Evolutionary conservation across 1,140 invertebrate species (phyloP), one percentile per base, ranked within the genome.

Genomic region (Pseudoatta argentina): DNA sequence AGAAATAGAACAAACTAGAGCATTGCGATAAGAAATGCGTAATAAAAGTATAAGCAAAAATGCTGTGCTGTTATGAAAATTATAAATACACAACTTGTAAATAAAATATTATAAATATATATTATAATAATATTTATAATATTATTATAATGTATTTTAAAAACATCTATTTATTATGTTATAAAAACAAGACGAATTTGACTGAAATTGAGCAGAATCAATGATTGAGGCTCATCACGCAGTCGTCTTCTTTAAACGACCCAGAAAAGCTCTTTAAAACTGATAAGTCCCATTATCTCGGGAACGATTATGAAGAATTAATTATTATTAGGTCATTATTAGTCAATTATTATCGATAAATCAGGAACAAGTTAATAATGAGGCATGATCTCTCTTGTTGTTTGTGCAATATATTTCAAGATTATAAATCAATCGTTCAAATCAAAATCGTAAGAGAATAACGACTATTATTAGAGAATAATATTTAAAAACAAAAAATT

Each of bases 11-110:
- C n/a, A 5, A 67, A 16, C n/a, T 3, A 18, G 18, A 16, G 0
- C 30, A 66, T 66, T 39, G 34, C 8, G 27, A 34, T n/a, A 21
- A 66, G 34, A 66, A 66, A 66, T 39, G n/a, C 8, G 8, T 66
- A 66, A 66, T 6, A 66, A 39, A 66, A 39, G 34, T 8, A 39
- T 18, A 12, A 66, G 64, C 16, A 66, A 66, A 66, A 66, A 66
- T 8, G 30, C 18, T 44, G 0, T 10, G 8, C 7, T 44, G 8
- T 44, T 44, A 44, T 44, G 10, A 44, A 44, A 8, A 44, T 10
- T 44, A 44, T 44, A 44, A 44, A 44, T 44, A 44, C 39, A 12
- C 0, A 44, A 44, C 39, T 44, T 10, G 39, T 44, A 44, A 44
- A 1, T 44, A 44, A 44, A 44, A 44, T 44, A 44, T 44, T 44